These are phyloP conservation scores for Platycheirus albimanus DNA, from an alignment of 2,888 invertebrate species.

Conservation along the genomic window DNA sequence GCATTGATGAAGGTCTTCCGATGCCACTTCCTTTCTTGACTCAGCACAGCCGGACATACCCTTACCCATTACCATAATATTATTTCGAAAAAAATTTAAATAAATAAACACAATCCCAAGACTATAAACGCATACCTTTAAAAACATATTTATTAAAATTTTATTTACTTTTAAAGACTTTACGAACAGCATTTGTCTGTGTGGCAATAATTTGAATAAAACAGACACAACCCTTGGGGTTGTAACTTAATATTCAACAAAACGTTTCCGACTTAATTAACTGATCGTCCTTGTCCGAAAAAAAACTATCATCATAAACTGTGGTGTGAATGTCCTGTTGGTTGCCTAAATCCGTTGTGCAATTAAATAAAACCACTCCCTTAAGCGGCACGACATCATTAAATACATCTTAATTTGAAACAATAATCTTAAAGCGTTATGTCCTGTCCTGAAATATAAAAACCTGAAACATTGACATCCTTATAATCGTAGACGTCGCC, in stretches of 20 bases:
- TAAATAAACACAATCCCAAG: constrained; percentile 4
- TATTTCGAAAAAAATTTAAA: neutral
- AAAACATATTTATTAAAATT: too few species aligned
- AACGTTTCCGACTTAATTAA: constrained; percentile 10
- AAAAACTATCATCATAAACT: neutral
- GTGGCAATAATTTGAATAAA: constrained; percentile 12
- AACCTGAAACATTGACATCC: constrained; percentile 1
- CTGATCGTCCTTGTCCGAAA: constrained; percentile 2
- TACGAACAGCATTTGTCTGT: neutral
- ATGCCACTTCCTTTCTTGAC: neutral
- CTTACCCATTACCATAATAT: constrained; percentile 4
- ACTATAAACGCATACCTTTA: neutral
- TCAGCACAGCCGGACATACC: neutral
- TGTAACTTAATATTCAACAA: neutral
- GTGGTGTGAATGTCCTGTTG: neutral
- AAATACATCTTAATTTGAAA: constrained; percentile 31
- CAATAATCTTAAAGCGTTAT: constrained; percentile 45
- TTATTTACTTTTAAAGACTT: too few species aligned
- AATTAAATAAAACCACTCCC: constrained; percentile 31
- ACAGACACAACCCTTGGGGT: neutral
- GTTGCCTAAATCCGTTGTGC: constrained; percentile 12
- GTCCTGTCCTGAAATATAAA: constrained; percentile 24
- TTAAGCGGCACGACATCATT: constrained; percentile 18
- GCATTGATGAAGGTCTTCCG: constrained; percentile 10
- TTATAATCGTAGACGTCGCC: neutral